phyloP scores from a whole-genome alignment of 1,140 invertebrate genomes.

The Sarcophaga bullata region DNA sequence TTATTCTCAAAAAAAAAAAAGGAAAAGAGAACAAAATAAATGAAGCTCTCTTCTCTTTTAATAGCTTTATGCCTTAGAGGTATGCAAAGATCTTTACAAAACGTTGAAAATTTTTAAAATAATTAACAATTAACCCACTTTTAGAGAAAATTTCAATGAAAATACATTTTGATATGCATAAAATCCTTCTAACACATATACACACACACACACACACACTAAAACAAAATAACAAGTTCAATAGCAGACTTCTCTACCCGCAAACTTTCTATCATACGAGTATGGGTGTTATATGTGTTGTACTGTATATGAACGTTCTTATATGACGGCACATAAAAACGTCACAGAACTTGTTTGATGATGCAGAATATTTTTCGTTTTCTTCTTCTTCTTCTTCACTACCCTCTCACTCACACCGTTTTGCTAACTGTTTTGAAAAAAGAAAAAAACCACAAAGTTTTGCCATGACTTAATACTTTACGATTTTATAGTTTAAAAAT shows the following conservation, averaged over 20 bases:
- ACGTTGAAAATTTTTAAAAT: background rate
- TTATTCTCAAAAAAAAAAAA: too few relatives aligned
- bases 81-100: too few relatives aligned
- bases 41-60: too few relatives aligned
- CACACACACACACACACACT: background rate
- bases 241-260: background rate
- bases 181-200: background rate
- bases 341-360: background rate
- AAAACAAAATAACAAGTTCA: background rate
- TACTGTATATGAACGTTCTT: too few relatives aligned
- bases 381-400: too few relatives aligned
- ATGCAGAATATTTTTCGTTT: background rate
- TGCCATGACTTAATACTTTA: slow-evolving; percentile 6
- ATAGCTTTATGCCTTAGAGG: too few relatives aligned
- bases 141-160: background rate
- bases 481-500: slow-evolving; percentile 5
- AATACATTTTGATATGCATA: too few relatives aligned
- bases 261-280: too few relatives aligned
- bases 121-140: background rate
- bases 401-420: background rate
- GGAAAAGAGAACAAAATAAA: too few relatives aligned
- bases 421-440: background rate
- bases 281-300: too few relatives aligned
- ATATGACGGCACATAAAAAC: background rate
- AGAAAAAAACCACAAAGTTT: slow-evolving; percentile 1